Evolutionary conservation across 2,113 vertebrate species (phyloP).

Genomic region (Grammomys surdaster): DNA sequence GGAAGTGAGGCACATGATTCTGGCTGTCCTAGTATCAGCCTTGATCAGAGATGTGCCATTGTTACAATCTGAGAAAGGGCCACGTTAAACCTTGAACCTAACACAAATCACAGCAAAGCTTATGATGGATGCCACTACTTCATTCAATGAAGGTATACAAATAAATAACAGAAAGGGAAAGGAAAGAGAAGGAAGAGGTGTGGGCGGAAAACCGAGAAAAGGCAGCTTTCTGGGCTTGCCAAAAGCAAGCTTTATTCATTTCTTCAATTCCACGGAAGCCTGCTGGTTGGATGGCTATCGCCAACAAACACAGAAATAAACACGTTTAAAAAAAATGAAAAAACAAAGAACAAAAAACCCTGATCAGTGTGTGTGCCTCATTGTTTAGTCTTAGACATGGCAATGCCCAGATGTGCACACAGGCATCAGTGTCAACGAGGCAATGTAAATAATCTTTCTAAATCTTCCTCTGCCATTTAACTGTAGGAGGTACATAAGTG

Average conservation of each 20-base stretch:
- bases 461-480: neutral
- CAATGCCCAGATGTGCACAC: neutral
- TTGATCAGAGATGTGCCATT: neutral
- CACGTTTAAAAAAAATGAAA: neutral
- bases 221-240: neutral
- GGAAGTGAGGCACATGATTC: neutral
- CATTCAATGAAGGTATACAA: neutral
- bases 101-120: neutral
- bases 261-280: neutral
- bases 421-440: neutral
- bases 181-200: neutral
- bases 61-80: neutral
- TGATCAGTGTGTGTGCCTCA: neutral
- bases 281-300: neutral
- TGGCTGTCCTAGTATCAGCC: neutral
- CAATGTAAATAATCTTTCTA: neutral
- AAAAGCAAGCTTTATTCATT: constrained; percentile 36
- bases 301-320: neutral
- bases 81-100: neutral
- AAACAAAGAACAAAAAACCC: neutral
- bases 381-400: neutral
- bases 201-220: neutral
- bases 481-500: neutral
- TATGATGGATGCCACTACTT: too few relatives aligned
- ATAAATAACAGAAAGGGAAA: neutral